These are phyloP conservation scores for Eleginops maclovinus DNA, from an alignment of 2,113 vertebrate species.

Conservation along the genomic window DNA sequence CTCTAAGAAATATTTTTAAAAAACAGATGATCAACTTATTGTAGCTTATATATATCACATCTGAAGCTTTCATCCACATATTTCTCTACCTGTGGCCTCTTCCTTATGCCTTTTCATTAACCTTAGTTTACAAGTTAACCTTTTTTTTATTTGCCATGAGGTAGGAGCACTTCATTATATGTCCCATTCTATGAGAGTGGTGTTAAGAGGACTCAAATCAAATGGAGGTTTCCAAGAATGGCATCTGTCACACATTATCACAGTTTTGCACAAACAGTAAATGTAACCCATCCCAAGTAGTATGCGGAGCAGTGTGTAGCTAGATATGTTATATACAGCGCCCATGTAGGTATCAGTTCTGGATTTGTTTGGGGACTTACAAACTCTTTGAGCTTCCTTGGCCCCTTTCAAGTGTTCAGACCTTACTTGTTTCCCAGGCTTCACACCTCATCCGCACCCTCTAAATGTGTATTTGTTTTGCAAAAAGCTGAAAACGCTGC, in stretches of 20 bases:
- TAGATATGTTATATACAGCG: too few species aligned
- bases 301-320: too few species aligned
- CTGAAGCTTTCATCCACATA: neutral
- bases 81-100: neutral
- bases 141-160: neutral
- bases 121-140: neutral
- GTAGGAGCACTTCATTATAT: neutral
- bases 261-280: too few species aligned
- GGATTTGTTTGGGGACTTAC: too few species aligned
- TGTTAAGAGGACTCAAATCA: neutral
- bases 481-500: neutral
- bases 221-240: too few species aligned
- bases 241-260: too few species aligned
- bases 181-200: neutral
- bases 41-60: neutral
- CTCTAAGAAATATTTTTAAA: too few species aligned
- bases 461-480: neutral
- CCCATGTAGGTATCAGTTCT: too few species aligned
- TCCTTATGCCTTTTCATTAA: too few species aligned
- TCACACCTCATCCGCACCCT: neutral
- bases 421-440: neutral
- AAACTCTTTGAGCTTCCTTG: too few species aligned
- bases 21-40: too few species aligned
- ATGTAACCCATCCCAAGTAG: too few species aligned
- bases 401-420: neutral